Conservation (phyloP, 2,888 invertebrate genomes). For the Epirrhoe alternata region DNA sequence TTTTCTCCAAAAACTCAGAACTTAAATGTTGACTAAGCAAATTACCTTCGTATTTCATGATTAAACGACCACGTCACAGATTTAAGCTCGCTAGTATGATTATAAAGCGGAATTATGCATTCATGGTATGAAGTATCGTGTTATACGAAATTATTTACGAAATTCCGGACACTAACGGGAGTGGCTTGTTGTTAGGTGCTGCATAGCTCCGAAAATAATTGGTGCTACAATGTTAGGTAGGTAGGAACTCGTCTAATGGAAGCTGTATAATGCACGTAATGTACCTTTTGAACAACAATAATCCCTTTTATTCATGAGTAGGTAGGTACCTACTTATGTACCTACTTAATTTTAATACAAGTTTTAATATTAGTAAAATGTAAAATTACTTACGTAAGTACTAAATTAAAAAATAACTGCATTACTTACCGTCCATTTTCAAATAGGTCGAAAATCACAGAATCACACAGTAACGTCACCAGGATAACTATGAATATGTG, state of each 20-base stretch:
- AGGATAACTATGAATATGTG: constrained; percentile 93
- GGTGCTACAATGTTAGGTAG: not conserved
- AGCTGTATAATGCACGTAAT: too few species aligned
- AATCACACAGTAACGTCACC: constrained; percentile 89
- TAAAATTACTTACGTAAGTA: not conserved
- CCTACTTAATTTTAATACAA: not conserved
- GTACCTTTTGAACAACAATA: too few species aligned
- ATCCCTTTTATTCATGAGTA: too few species aligned
- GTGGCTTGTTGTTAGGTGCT: not conserved
- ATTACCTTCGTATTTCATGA: not conserved
- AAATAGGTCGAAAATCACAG: constrained; percentile 89
- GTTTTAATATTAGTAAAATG: not conserved
- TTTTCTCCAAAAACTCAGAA: not conserved
- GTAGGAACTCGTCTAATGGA: not conserved
- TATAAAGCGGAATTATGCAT: not conserved
- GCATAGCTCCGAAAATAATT: not conserved
- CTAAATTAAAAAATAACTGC: not conserved
- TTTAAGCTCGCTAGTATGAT: not conserved
- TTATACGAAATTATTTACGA: too few species aligned
- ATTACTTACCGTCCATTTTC: constrained; percentile 89
- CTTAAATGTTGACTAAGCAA: not conserved
- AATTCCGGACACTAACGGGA: not conserved
- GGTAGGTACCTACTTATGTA: not conserved
- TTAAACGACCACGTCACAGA: not conserved
- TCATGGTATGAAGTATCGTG: not conserved